Evolutionary conservation across 2,113 vertebrate genomes (phyloP).

Genomic region (Ailuropoda melanoleuca): DNA sequence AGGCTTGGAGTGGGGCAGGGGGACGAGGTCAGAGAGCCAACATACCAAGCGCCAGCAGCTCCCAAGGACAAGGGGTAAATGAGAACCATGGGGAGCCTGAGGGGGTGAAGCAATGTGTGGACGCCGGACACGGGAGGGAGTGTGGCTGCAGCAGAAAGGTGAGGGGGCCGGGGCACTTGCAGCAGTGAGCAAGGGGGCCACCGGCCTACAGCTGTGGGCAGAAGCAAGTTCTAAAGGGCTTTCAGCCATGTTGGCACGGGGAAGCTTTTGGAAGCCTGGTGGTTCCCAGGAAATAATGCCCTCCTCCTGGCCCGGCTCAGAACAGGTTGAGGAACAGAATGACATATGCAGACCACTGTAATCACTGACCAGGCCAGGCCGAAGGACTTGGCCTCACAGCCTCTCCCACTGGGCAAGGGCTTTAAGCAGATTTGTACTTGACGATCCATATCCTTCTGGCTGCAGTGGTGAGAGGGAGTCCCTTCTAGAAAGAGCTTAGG

Average conservation of each 20-base stretch:
- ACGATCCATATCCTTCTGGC: not conserved
- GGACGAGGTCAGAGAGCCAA: not conserved
- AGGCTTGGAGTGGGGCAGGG: too few species aligned
- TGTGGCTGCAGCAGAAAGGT: too few species aligned
- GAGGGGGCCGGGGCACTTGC: not conserved
- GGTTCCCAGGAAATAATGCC: not conserved
- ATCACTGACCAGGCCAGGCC: not conserved
- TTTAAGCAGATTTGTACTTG: not conserved
- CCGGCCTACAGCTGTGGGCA: fast-evolving
- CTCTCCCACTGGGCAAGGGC: not conserved
- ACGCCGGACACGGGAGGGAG: fast-evolving
- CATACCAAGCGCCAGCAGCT: not conserved
- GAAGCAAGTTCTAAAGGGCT: too few species aligned
- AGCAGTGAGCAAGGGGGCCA: not conserved
- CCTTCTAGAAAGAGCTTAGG: not conserved
- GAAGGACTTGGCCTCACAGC: not conserved
- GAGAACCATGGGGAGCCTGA: not conserved
- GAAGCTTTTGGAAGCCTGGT: not conserved
- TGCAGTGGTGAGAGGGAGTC: not conserved
- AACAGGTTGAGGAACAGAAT: not conserved
- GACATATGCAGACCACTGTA: fast-evolving
- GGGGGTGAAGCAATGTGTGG: fast-evolving
- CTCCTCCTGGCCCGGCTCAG: not conserved
- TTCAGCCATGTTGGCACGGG: fast-evolving
- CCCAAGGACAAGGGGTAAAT: not conserved